Conservation (phyloP, 2,797 vertebrate genomes). For the Salarias fasciatus region DNA sequence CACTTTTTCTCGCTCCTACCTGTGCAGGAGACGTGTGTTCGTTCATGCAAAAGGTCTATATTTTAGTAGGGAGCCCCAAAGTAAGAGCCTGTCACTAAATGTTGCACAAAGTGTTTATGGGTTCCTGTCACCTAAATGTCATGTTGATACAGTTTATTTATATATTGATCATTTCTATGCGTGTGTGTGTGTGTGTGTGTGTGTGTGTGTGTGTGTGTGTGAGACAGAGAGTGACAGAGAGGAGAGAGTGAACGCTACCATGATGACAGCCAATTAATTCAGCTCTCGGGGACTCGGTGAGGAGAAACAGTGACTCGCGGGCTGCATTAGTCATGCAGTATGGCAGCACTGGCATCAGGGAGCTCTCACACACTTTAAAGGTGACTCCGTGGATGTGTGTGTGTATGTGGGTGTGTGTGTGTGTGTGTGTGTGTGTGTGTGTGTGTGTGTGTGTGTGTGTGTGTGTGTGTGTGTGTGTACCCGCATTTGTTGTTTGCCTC, state of each 20-base stretch:
- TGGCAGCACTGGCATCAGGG: constrained; percentile 71
- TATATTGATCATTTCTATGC: constrained; percentile 64
- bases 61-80: constrained; percentile 36
- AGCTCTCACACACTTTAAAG: constrained; percentile 77
- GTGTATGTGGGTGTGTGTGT: constrained; percentile 21
- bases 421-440: constrained; percentile 19
- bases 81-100: constrained; percentile 20
- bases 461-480: not conserved
- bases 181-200: constrained; percentile 43
- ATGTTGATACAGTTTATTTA: constrained; percentile 70
- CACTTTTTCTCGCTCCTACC: constrained; percentile 1
- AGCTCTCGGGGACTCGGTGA: constrained; percentile 69
- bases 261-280: constrained; percentile 85
- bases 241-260: constrained; percentile 52
- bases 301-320: constrained; percentile 73
- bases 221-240: constrained; percentile 23
- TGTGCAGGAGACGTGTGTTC: constrained; percentile 9
- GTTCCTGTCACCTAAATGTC: constrained; percentile 70
- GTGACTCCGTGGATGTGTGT: constrained; percentile 58
- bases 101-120: constrained; percentile 54
- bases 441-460: constrained; percentile 18
- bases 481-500: constrained; percentile 69
- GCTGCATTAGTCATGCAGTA: constrained; percentile 79
- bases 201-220: constrained; percentile 20
- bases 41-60: constrained; percentile 5